Evolutionary conservation across 2,888 invertebrate species (phyloP).

Genomic region (Thecophora atra): DNA sequence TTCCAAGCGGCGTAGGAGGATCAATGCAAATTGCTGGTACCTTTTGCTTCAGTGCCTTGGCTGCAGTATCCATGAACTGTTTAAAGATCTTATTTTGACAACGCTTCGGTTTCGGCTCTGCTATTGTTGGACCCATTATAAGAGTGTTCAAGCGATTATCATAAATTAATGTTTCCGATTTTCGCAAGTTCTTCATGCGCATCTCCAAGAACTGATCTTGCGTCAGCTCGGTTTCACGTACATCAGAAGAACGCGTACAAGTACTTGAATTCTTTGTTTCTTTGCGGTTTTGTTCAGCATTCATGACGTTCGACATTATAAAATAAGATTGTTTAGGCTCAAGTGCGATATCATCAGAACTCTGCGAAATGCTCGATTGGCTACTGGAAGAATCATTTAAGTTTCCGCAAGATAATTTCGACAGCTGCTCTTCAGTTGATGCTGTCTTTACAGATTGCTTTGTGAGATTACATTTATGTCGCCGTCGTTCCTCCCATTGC

Average conservation of each 20-base stretch:
- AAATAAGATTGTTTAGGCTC: conserved; percentile 39
- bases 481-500: conserved; percentile 40
- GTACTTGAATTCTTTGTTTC: conserved; percentile 15
- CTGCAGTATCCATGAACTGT: conserved; percentile 20
- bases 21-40: conserved; percentile 59
- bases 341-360: conserved; percentile 22
- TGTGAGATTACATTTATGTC: conserved; percentile 9
- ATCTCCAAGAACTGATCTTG: conserved; percentile 32
- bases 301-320: conserved; percentile 42
- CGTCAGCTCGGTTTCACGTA: conserved; percentile 13
- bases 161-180: conserved; percentile 60
- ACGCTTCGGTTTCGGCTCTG: conserved; percentile 17
- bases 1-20: conserved; percentile 57
- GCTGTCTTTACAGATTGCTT: not conserved
- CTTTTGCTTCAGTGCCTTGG: conserved; percentile 8
- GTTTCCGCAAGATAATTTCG: conserved; percentile 20
- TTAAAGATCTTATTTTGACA: conserved; percentile 4
- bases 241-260: not conserved
- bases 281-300: conserved; percentile 6
- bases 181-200: conserved; percentile 51
- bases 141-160: conserved; percentile 54
- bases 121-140: conserved; percentile 43
- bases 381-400: conserved; percentile 19
- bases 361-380: conserved; percentile 28
- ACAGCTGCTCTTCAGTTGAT: not conserved